phyloP scores from a whole-genome alignment of 2,888 invertebrate species.

The Blomia tropicalis region DNA sequence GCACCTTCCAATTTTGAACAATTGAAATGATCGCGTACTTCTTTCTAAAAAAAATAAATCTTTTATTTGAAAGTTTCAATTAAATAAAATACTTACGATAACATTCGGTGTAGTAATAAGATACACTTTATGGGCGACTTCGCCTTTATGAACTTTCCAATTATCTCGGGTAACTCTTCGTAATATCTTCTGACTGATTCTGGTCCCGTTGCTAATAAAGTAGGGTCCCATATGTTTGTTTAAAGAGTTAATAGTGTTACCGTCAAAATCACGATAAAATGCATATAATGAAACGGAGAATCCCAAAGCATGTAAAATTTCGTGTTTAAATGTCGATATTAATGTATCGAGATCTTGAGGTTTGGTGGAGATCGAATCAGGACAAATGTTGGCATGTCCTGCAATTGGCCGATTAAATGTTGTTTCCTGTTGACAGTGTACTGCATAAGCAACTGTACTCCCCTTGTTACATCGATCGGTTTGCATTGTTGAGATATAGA shows the following conservation, averaged over 20 bases:
- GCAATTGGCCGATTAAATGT: conserved; percentile 90
- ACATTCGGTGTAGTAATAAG: conserved; percentile 85
- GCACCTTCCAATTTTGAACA: conserved; percentile 79
- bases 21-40: conserved; percentile 72
- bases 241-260: conserved; percentile 65
- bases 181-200: conserved; percentile 82
- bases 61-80: not conserved
- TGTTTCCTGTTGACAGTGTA: conserved; percentile 92
- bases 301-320: conserved; percentile 78
- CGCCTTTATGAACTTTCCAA: conserved; percentile 66
- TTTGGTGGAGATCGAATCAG: conserved; percentile 76
- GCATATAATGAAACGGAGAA: conserved; percentile 47
- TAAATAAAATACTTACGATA: conserved; percentile 37
- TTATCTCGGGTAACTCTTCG: conserved; percentile 48
- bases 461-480: conserved; percentile 75
- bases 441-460: conserved; percentile 87
- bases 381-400: conserved; percentile 95
- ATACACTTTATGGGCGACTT: conserved; percentile 55
- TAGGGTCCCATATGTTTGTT: conserved; percentile 48
- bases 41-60: conserved; percentile 39
- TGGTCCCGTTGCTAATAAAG: conserved; percentile 60
- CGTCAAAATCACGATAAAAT: conserved; percentile 79
- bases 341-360: conserved; percentile 75
- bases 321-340: conserved; percentile 91
- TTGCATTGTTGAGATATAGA: conserved; percentile 87